These are phyloP conservation scores for Manduca sexta DNA, from an alignment of 1,140 invertebrate species.

Conservation along the genomic window DNA sequence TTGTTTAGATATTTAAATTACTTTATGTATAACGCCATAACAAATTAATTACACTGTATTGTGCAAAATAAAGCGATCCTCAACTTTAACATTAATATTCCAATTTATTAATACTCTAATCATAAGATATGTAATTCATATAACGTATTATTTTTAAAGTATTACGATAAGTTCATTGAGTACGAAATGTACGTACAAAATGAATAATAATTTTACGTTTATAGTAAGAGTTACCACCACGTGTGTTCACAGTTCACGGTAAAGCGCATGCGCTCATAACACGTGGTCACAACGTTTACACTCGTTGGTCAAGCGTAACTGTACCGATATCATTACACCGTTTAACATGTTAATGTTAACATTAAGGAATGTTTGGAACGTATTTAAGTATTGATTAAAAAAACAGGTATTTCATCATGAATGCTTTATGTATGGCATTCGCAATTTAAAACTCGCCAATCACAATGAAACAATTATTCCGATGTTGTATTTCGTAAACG, in stretches of 20 bases:
- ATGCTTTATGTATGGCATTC: no score
- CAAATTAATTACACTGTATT: no score
- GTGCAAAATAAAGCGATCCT: no score
- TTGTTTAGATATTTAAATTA: no score
- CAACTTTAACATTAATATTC: no score
- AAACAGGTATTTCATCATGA: no score
- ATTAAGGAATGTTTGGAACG: neutral
- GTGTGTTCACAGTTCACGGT: conserved; percentile 5
- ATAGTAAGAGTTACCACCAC: conserved; percentile 16
- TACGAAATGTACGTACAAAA: conserved; percentile 10
- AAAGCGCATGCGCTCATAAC: conserved; percentile 7
- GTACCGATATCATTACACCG: neutral
- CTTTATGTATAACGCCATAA: no score
- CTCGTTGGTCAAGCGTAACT: neutral
- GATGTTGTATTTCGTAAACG: no score
- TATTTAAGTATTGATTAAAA: neutral
- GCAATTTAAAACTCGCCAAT: no score
- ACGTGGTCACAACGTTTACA: conserved; percentile 9
- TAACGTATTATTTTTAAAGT: neutral
- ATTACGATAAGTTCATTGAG: conserved; percentile 24
- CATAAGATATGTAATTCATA: no score
- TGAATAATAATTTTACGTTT: conserved; percentile 14
- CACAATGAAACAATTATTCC: no score
- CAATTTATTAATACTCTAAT: no score
- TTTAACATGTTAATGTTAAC: neutral